phyloP scores from a whole-genome alignment of 2,888 invertebrate genomes.

The Oscheius onirici region DNA sequence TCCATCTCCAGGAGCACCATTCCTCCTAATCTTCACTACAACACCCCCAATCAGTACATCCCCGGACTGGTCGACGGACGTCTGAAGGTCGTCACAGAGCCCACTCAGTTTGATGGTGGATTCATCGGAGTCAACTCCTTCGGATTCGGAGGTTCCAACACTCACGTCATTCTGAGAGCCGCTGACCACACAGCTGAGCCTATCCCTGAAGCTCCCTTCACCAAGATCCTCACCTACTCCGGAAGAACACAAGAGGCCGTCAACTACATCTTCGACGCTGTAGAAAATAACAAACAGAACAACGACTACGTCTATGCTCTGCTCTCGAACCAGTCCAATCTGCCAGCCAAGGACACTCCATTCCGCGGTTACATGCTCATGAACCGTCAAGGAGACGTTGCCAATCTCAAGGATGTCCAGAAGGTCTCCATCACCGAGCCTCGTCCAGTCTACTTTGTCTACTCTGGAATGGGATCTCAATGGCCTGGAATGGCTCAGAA shows the following conservation, averaged over 20 bases:
- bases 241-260: slow-evolving; percentile 80
- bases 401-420: slow-evolving; percentile 61
- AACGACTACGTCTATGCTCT: slow-evolving; percentile 64
- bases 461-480: slow-evolving; percentile 97
- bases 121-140: slow-evolving; percentile 92
- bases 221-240: slow-evolving; percentile 74
- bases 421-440: slow-evolving; percentile 68
- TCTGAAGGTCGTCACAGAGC: slow-evolving; percentile 83
- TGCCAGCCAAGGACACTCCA: slow-evolving; percentile 79
- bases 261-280: slow-evolving; percentile 68
- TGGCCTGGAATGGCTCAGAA: slow-evolving; percentile 94
- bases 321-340: slow-evolving; percentile 71
- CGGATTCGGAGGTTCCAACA: slow-evolving; percentile 95
- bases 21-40: slow-evolving; percentile 90
- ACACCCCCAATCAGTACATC: slow-evolving; percentile 86
- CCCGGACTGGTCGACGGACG: slow-evolving; percentile 89
- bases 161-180: slow-evolving; percentile 82
- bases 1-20: slow-evolving; percentile 91
- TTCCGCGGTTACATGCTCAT: slow-evolving; percentile 85
- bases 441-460: slow-evolving; percentile 87
- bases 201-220: slow-evolving; percentile 48
- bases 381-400: slow-evolving; percentile 74
- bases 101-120: slow-evolving; percentile 88
- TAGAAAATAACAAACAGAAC: slow-evolving; percentile 55
- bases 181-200: slow-evolving; percentile 48